Evolutionary conservation across 2,113 vertebrate species (phyloP).

Genomic region (Actenoides hombroni): DNA sequence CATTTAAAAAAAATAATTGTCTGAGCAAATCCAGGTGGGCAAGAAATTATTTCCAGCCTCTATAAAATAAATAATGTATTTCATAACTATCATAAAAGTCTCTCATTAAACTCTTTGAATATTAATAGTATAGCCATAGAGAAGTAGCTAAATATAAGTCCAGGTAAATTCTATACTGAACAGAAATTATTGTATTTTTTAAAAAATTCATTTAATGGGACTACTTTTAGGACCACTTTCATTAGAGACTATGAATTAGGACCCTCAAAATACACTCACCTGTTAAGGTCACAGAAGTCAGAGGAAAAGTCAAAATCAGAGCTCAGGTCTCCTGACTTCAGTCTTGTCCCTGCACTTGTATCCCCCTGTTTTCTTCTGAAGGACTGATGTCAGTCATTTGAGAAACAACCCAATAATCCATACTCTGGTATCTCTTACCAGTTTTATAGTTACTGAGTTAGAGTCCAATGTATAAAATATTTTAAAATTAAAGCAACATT

Average conservation of each 20-base stretch:
- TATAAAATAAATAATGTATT: not conserved
- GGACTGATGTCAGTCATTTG: not conserved
- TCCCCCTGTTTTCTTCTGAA: not conserved
- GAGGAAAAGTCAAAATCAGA: not conserved
- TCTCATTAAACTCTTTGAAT: not conserved
- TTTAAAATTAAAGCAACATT: not conserved
- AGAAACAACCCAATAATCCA: not conserved
- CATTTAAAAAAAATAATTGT: conserved; percentile 21
- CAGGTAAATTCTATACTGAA: not conserved
- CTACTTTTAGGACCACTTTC: not conserved
- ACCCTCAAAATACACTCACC: not conserved
- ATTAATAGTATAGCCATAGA: not conserved
- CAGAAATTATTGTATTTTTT: not conserved
- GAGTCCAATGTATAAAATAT: not conserved
- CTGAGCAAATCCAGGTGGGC: not conserved
- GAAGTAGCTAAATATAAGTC: not conserved
- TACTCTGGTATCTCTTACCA: not conserved
- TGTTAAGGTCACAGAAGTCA: not conserved
- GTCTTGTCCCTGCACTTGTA: not conserved
- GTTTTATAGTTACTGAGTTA: not conserved
- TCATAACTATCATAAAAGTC: not conserved
- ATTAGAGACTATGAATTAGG: not conserved
- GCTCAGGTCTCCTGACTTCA: not conserved
- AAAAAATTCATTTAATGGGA: not conserved
- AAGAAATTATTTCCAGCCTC: not conserved